Conservation (phyloP, 2,888 invertebrate species). For the Agrilus mali region DNA sequence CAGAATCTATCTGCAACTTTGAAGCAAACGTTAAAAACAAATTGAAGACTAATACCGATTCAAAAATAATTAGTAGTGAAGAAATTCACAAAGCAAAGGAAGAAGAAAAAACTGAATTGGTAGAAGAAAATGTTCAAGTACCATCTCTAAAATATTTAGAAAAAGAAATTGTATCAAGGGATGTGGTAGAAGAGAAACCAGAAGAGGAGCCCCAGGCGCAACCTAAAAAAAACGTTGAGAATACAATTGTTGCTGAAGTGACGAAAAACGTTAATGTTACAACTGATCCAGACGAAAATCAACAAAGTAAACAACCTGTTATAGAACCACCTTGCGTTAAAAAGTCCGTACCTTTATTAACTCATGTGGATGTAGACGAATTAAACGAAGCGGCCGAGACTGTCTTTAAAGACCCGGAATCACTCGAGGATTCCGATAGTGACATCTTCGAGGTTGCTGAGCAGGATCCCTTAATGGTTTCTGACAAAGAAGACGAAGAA, state of each 20-base stretch:
- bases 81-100: neutral
- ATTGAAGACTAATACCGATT: too few relatives aligned
- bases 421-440: conserved; percentile 9
- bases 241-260: neutral
- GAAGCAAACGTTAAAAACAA: too few relatives aligned
- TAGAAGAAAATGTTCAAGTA: conserved; percentile 1
- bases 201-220: neutral
- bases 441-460: conserved; percentile 18
- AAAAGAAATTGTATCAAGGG: neutral
- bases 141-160: neutral
- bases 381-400: conserved; percentile 10
- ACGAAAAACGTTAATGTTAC: conserved; percentile 1
- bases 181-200: neutral
- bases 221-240: neutral
- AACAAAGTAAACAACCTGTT: conserved; percentile 4
- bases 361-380: conserved; percentile 16
- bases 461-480: conserved; percentile 30
- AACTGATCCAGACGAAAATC: conserved; percentile 1
- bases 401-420: neutral
- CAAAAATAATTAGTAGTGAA: too few relatives aligned
- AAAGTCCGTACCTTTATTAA: conserved; percentile 14
- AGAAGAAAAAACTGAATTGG: neutral
- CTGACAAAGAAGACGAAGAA: conserved; percentile 20
- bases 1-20: too few relatives aligned
- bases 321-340: conserved; percentile 10